Conservation (phyloP, 37 sponge, comb jelly and placozoan species). For the Oopsacas minuta region DNA sequence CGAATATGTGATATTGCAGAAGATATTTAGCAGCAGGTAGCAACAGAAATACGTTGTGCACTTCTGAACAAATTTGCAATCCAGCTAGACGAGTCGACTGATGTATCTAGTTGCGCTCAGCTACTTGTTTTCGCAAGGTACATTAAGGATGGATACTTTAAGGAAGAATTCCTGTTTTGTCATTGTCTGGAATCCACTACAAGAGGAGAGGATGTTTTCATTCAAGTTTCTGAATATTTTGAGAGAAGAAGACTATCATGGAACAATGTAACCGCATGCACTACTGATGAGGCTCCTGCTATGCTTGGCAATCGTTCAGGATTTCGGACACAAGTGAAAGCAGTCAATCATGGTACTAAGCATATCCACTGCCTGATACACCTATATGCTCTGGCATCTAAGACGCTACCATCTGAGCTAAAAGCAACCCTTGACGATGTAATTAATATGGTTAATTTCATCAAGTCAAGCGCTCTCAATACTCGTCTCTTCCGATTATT, state of each 20-base stretch:
- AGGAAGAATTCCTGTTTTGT: not conserved
- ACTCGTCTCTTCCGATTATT: slow-evolving; percentile 16
- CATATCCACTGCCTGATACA: slow-evolving; percentile 19
- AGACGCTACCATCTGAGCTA: slow-evolving; percentile 19
- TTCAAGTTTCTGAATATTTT: slow-evolving; percentile 9
- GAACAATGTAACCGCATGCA: slow-evolving; percentile 15
- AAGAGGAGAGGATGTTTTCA: slow-evolving; percentile 20
- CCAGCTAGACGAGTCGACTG: slow-evolving; percentile 17
- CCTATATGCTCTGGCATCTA: slow-evolving; percentile 17
- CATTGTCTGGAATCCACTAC: slow-evolving; percentile 17
- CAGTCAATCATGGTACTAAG: slow-evolving; percentile 16
- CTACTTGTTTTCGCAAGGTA: slow-evolving; percentile 18
- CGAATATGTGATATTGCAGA: slow-evolving; percentile 19
- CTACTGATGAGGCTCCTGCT: slow-evolving; percentile 4
- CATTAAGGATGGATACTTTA: not conserved
- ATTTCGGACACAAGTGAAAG: slow-evolving; percentile 10
- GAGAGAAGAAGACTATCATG: slow-evolving; percentile 14
- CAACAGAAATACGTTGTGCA: slow-evolving; percentile 17
- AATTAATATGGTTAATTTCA: slow-evolving; percentile 16
- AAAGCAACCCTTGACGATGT: slow-evolving; percentile 20
- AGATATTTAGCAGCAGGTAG: slow-evolving; percentile 17
- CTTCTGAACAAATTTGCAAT: slow-evolving; percentile 18
- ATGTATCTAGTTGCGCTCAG: slow-evolving; percentile 17
- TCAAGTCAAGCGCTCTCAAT: slow-evolving; percentile 20
- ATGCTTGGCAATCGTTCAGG: slow-evolving; percentile 19